Evolutionary conservation across 2,113 vertebrate genomes (phyloP), one percentile per base, ranked within the genome.

Genomic region (Grammomys surdaster): DNA sequence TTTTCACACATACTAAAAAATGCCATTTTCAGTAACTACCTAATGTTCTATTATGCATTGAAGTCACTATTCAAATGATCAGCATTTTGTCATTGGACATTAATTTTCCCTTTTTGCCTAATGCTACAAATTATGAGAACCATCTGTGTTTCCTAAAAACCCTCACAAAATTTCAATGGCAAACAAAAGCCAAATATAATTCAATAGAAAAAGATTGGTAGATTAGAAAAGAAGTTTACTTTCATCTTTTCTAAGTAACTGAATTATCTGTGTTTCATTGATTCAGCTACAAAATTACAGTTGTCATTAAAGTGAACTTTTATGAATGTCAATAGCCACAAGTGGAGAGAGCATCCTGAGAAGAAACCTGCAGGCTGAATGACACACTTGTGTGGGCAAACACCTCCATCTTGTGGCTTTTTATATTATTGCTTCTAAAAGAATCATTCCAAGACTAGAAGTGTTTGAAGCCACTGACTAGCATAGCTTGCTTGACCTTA

Each of bases 401-500:
- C 82, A 97, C 0, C 76, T 4, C 97, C 97, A 98, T 93, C 97
- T 97, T 95, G 97, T 98, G 97, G 97, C 4, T 81, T 51, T 7
- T 69, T 54, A 56, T 56, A 93, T 90, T 94, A 97, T 78, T 97
- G 67, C 94, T 28, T 82, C 33, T 17, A 88, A 88, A 56, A 33
- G 70, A 88, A 56, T 69, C 46, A 10, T 72, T 91, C 69, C 85
- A 90, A 88, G 48, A 1, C 10, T 16, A 76, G 26, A 22, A 40
- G 5, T 60, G 36, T 24, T 78, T 51, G n/a, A 63, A 93, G 51
- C 24, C 70, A 1, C 46, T 63, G 56, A 31, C 26, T 2, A 51
- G 40, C 58, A 80, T 31, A 10, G 20, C 3, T 70, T 54, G 28
- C 51, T 70, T 63, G 54, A 67, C 48, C 3, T 48, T 63, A 0